A percentile compares a stretch with the other conserved stretches of the same genome.
These are phyloP conservation scores for Nothobranchius kuhntae DNA, from an alignment of 2,113 vertebrate genomes.

Conservation along the genomic window DNA sequence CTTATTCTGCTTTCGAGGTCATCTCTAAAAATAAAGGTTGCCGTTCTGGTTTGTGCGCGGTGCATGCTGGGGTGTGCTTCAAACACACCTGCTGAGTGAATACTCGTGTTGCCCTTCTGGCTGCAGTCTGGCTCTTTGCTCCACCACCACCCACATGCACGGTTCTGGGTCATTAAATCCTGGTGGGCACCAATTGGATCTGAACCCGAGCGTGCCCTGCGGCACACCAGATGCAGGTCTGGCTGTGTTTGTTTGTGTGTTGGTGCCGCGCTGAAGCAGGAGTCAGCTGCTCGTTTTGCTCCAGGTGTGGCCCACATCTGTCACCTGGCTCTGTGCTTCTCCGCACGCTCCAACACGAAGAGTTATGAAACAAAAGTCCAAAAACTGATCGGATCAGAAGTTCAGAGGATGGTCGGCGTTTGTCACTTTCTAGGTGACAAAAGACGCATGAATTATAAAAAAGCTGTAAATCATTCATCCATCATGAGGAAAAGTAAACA, in stretches of 20 bases:
- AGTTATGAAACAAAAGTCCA: background rate
- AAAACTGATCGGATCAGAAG: background rate
- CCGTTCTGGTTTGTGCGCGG: too few species aligned
- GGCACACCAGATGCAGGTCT: slow-evolving; percentile 12
- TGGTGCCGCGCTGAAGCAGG: background rate
- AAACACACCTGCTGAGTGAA: slow-evolving; percentile 1
- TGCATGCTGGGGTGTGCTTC: slow-evolving; percentile 12
- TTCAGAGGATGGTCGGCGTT: background rate
- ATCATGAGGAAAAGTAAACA: background rate
- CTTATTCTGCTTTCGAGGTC: too few species aligned
- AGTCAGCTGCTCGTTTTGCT: slow-evolving; percentile 27
- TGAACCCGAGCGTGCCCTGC: slow-evolving; percentile 13
- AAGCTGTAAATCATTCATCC: background rate
- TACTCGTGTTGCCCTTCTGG: slow-evolving; percentile 8
- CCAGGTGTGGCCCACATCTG: background rate
- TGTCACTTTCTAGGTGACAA: background rate
- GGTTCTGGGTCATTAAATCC: slow-evolving; percentile 27
- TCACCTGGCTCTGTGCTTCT: background rate
- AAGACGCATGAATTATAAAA: background rate
- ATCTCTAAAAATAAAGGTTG: too few species aligned
- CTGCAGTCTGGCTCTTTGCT: slow-evolving; percentile 1
- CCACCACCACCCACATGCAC: slow-evolving; percentile 9
- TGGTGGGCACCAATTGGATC: slow-evolving; percentile 26
- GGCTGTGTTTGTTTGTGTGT: slow-evolving; percentile 1
- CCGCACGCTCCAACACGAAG: slow-evolving; percentile 46